Base-by-base conservation (phyloP, 2,888 invertebrate genomes). In the Thereva nobilitata region DNA sequence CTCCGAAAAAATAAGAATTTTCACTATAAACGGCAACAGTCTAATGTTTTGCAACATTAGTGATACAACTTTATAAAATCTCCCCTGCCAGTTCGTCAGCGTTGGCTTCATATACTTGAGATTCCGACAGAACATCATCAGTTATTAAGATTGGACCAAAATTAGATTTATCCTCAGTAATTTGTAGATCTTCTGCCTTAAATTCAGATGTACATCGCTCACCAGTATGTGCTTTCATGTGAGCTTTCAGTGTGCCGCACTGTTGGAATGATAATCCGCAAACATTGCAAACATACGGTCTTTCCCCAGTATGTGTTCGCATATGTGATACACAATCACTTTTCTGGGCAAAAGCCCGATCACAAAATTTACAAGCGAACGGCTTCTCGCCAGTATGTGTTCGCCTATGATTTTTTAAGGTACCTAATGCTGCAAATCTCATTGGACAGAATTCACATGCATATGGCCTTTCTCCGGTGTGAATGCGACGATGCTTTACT, bases 361-460 rank as follows among this genome's bases (percentile, higher is more conserved):
- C 81, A 69, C 86, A 87, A 57, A 82, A 82, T 0, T 80, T 80
- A 65, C 86, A 86, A 3, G 75, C 83, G 71, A 81, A 86, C 0
- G 86, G 86, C 3, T 76, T 76, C 56, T 86, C 86, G 0, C 86
- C 86, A 0, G 86, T 86, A 67, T 87, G 86, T 0, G 85, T 86
- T 0, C 86, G 76, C 0, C 85, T 77, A 71, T 82, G 82, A 72
- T 86, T 86, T 72, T 85, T 86, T 0, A 86, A 74, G 0, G 86
- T 86, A 1, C 85, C 85, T 0, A 86, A 80, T 0, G 84, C 84
- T 0, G 85, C 82, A 63, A 86, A 83, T 1, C 82, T 80, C 84
- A 85, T 83, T 0, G 84, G 82, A 56, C 86, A 86, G 1, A 85
- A 75, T 40, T 86, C 86, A 69, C 86, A 86, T 0, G 81, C 82